Evolutionary conservation across 2,888 invertebrate species (phyloP).

Genomic region (Tenthredo amoena): DNA sequence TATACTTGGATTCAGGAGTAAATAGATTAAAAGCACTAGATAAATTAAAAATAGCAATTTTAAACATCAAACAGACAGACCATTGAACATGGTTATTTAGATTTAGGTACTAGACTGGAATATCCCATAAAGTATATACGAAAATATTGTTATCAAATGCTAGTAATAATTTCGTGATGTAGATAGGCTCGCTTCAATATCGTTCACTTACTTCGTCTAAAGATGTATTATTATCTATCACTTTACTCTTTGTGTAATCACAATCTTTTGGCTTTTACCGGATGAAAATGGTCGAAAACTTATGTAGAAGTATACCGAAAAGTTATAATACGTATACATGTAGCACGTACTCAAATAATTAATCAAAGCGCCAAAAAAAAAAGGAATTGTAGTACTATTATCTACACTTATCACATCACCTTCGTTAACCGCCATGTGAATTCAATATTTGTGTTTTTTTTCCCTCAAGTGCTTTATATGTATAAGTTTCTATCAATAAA

Average conservation of each 20-base stretch:
- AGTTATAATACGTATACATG: not conserved
- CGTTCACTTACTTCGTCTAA: slow-evolving; percentile 13
- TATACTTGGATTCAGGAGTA: not conserved
- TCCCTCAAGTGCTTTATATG: slow-evolving; percentile 8
- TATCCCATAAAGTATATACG: slow-evolving; percentile 21
- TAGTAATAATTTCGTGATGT: slow-evolving; percentile 15
- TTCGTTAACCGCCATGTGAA: not conserved
- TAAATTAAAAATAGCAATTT: slow-evolving; percentile 10
- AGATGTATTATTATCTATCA: slow-evolving; percentile 21
- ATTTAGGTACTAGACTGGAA: slow-evolving; percentile 33
- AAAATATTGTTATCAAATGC: slow-evolving; percentile 32
- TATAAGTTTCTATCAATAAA: slow-evolving; percentile 24
- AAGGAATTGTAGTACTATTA: not conserved
- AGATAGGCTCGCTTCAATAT: slow-evolving; percentile 28
- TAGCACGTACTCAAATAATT: not conserved
- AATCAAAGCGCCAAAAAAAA: not conserved
- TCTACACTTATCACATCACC: slow-evolving; percentile 34
- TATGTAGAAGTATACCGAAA: not conserved
- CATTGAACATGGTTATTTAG: not conserved
- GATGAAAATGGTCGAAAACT: not conserved
- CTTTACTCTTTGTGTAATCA: slow-evolving; percentile 25
- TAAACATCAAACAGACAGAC: not conserved
- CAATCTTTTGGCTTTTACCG: slow-evolving; percentile 39
- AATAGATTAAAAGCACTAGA: slow-evolving; percentile 22
- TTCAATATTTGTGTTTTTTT: not conserved